Conservation (phyloP, 2,888 invertebrate genomes). For the Mythimna albipuncta region DNA sequence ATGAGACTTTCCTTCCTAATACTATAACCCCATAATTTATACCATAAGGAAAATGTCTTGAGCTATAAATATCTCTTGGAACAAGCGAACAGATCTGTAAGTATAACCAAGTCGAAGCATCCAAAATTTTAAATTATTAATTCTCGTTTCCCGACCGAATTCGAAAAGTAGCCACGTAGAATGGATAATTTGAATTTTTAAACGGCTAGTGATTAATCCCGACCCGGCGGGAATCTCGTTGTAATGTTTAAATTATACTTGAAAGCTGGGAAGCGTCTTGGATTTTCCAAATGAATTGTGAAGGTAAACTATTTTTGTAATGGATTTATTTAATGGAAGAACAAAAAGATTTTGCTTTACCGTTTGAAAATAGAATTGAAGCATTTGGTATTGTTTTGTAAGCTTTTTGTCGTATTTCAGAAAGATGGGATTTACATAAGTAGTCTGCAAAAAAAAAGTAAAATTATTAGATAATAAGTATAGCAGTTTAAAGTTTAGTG, state of each 20-base stretch:
- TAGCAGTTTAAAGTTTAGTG: too few relatives aligned
- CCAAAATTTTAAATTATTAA: slow-evolving; percentile 79
- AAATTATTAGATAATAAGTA: too few relatives aligned
- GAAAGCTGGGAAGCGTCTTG: slow-evolving; percentile 66
- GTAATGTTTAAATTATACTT: slow-evolving; percentile 67
- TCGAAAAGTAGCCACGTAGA: slow-evolving; percentile 76
- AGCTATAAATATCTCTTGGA: slow-evolving; percentile 17
- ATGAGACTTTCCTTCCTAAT: slow-evolving; percentile 13
- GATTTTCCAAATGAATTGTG: slow-evolving; percentile 66
- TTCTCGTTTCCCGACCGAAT: slow-evolving; percentile 74
- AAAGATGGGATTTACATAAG: background rate
- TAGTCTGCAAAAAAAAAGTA: too few relatives aligned
- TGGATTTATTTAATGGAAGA: slow-evolving; percentile 35
- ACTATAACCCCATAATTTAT: slow-evolving; percentile 37
- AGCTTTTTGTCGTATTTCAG: slow-evolving; percentile 1
- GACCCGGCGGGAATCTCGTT: slow-evolving; percentile 63
- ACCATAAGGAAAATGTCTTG: slow-evolving; percentile 24
- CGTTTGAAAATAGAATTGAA: slow-evolving; percentile 19
- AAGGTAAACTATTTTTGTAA: slow-evolving; percentile 62
- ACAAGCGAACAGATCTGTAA: slow-evolving; percentile 41
- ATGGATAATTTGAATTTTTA: slow-evolving; percentile 83
- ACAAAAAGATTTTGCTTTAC: slow-evolving; percentile 20
- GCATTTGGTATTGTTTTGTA: slow-evolving; percentile 9
- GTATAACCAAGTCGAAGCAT: slow-evolving; percentile 46
- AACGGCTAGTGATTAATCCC: slow-evolving; percentile 81